Evolutionary conservation across 2,888 invertebrate species (phyloP).

Genomic region (Flexamia atlantica): DNA sequence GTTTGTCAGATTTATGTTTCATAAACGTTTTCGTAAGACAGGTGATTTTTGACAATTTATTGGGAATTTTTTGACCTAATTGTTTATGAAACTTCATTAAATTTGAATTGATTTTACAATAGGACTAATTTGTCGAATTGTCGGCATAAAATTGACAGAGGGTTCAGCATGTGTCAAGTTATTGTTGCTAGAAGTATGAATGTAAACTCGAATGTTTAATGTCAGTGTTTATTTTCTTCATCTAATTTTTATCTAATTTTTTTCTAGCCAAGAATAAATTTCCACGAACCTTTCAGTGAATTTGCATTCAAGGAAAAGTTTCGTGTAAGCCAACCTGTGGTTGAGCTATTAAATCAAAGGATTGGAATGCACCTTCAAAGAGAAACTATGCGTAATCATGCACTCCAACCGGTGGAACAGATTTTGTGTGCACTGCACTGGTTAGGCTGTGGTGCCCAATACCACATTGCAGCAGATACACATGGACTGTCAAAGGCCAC

Average conservation of each 20-base stretch:
- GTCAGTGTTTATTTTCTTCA: background rate
- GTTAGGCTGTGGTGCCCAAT: slow-evolving; percentile 30
- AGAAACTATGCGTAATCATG: too few relatives aligned
- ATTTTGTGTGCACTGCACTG: too few relatives aligned
- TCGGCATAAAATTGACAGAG: slow-evolving; percentile 34
- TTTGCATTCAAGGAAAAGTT: slow-evolving; percentile 29
- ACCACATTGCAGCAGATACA: background rate
- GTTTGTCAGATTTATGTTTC: too few relatives aligned
- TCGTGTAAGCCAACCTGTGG: slow-evolving; percentile 24
- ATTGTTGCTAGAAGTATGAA: background rate
- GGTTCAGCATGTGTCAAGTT: background rate
- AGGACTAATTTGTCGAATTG: too few relatives aligned
- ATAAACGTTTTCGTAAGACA: too few relatives aligned
- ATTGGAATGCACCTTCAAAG: too few relatives aligned
- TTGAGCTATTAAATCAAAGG: too few relatives aligned
- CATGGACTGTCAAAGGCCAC: slow-evolving; percentile 20
- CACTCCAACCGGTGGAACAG: too few relatives aligned
- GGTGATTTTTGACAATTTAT: too few relatives aligned
- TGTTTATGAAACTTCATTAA: too few relatives aligned
- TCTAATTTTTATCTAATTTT: background rate
- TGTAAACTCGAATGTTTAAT: background rate
- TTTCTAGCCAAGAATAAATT: slow-evolving; percentile 9
- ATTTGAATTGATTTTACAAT: too few relatives aligned
- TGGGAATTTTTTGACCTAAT: too few relatives aligned
- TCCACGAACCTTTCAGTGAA: slow-evolving; percentile 1